A percentile compares a stretch with the other conserved stretches of the same genome.
Conservation (phyloP, 2,888 invertebrate species). For the Eupithecia centaureata region DNA sequence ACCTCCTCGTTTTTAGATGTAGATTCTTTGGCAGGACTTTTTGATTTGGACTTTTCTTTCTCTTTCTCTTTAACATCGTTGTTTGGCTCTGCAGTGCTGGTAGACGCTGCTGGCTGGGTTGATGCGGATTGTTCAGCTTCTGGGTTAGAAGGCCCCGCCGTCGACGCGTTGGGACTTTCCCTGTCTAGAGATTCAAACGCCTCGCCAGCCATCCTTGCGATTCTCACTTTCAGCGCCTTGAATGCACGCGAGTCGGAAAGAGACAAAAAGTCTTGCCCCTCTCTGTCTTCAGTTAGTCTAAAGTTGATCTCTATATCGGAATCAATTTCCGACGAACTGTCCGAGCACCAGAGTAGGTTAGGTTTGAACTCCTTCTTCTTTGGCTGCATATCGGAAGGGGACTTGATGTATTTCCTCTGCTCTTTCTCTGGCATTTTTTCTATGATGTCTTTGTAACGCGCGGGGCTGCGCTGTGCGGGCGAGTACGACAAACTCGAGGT, state of each 20-base stretch:
- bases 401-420: constrained; percentile 78
- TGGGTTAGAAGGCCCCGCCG: constrained; percentile 10
- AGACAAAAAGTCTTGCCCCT: constrained; percentile 80
- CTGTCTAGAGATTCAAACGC: constrained; percentile 1
- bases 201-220: constrained; percentile 81
- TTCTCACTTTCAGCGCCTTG: constrained; percentile 86
- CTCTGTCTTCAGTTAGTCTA: constrained; percentile 81
- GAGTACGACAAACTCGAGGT: constrained; percentile 87
- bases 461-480: constrained; percentile 87
- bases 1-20: constrained; percentile 42
- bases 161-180: background rate
- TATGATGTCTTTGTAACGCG: constrained; percentile 87
- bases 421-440: constrained; percentile 83
- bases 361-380: constrained; percentile 68
- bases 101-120: constrained; percentile 11
- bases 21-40: constrained; percentile 35
- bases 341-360: constrained; percentile 81
- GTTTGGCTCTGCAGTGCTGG: constrained; percentile 10
- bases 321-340: constrained; percentile 77
- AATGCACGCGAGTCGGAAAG: constrained; percentile 84
- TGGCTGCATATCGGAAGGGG: constrained; percentile 69
- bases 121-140: constrained; percentile 2
- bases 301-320: constrained; percentile 59
- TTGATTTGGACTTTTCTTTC: constrained; percentile 29
- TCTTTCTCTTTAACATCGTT: constrained; percentile 14